phyloP scores from a whole-genome alignment of 2,888 invertebrate species.

The Microctonus aethiopoides region DNA sequence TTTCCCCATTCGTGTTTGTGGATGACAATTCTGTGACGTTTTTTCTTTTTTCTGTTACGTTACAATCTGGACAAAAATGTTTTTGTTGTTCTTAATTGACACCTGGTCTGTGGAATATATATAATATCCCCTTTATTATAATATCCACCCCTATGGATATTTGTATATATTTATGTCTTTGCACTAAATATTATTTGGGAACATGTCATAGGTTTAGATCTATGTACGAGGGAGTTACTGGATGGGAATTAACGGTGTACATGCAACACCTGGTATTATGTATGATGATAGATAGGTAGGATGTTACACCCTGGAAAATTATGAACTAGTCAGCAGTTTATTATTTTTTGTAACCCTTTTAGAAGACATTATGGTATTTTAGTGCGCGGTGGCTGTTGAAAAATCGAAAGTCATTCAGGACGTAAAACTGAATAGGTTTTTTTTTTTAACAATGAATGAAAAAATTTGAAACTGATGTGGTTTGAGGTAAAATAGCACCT shows the following conservation, averaged over 20 bases:
- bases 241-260: conserved; percentile 1
- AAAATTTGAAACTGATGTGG: not conserved
- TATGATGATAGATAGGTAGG: not conserved
- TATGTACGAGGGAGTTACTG: not conserved
- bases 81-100: not conserved
- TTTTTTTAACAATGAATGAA: not conserved
- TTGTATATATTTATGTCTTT: not conserved
- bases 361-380: not conserved
- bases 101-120: not conserved
- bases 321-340: not conserved
- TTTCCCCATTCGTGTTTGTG: not conserved
- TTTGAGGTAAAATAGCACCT: not conserved
- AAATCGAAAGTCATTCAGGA: not conserved
- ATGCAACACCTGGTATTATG: not conserved
- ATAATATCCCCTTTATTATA: not conserved
- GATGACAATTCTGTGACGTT: not conserved
- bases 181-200: not conserved
- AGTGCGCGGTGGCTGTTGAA: not conserved
- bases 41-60: not conserved
- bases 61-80: not conserved
- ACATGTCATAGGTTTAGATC: not conserved
- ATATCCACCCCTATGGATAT: not conserved
- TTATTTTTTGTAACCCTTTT: not conserved
- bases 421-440: not conserved
- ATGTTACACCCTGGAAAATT: not conserved